A percentile compares a stretch with the other conserved stretches of the same genome.
Conservation (phyloP, 2,888 invertebrate species). For the Notodonta ziczac region DNA sequence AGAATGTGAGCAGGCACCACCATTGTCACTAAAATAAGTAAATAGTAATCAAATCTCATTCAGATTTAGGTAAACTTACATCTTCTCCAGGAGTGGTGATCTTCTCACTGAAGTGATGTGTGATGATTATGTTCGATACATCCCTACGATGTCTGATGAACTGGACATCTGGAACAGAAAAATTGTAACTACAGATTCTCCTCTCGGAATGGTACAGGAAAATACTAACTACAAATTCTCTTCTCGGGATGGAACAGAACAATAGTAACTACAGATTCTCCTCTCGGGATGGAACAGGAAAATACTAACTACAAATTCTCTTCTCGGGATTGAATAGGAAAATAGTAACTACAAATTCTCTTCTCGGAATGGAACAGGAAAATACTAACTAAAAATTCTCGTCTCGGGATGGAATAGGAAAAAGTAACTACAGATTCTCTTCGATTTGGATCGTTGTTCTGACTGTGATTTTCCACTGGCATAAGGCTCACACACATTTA, state of each 20-base stretch:
- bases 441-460: too few species aligned
- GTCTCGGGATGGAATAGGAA: conserved; percentile 44
- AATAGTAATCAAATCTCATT: too few species aligned
- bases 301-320: too few species aligned
- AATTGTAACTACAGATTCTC: conserved; percentile 1
- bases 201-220: too few species aligned
- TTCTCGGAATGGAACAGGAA: too few species aligned
- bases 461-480: too few species aligned
- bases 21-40: too few species aligned
- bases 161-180: conserved; percentile 44
- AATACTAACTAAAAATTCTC: too few species aligned
- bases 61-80: conserved; percentile 52
- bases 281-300: too few species aligned
- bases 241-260: conserved; percentile 39
- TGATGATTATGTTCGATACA: conserved; percentile 64
- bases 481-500: too few species aligned
- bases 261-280: conserved; percentile 2
- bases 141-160: conserved; percentile 60
- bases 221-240: neutral
- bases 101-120: conserved; percentile 76
- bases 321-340: conserved; percentile 43
- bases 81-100: conserved; percentile 83
- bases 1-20: too few species aligned
- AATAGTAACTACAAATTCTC: conserved; percentile 2
- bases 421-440: neutral